A percentile compares a stretch with the other conserved stretches of the same genome.
phyloP scores from a whole-genome alignment of 2,113 vertebrate genomes.

The Leptocoma aspasia region DNA sequence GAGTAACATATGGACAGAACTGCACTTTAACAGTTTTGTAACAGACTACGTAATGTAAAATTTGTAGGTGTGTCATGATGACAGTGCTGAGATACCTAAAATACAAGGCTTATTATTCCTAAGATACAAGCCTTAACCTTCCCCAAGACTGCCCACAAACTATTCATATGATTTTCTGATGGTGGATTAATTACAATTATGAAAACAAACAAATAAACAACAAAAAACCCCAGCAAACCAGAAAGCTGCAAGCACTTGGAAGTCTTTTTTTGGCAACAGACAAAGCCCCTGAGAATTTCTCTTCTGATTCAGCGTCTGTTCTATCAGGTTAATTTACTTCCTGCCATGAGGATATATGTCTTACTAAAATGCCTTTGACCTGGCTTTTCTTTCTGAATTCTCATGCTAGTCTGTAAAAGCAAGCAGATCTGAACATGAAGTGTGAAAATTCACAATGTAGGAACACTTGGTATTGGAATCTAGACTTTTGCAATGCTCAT shows the following conservation, averaged over 20 bases:
- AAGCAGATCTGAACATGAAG: background rate
- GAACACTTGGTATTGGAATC: background rate
- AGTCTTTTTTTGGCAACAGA: background rate
- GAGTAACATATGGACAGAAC: background rate
- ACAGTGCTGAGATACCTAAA: background rate
- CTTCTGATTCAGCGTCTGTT: background rate
- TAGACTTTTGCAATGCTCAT: background rate
- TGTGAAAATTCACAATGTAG: background rate
- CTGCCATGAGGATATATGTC: background rate
- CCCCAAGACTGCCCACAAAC: background rate
- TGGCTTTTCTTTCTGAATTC: background rate
- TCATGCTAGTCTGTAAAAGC: background rate
- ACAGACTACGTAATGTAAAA: background rate
- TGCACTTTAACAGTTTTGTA: background rate
- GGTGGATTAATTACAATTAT: background rate
- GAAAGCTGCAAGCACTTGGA: background rate
- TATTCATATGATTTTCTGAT: background rate
- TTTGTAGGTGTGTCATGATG: background rate
- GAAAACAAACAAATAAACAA: background rate
- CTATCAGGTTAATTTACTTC: background rate
- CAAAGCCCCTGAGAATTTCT: background rate
- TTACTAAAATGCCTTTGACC: background rate
- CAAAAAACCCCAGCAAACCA: background rate
- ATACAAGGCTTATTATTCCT: background rate
- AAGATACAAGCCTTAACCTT: background rate